Evolutionary conservation across 2,888 invertebrate genomes (phyloP).

Genomic region (Balanococcus diminutus): DNA sequence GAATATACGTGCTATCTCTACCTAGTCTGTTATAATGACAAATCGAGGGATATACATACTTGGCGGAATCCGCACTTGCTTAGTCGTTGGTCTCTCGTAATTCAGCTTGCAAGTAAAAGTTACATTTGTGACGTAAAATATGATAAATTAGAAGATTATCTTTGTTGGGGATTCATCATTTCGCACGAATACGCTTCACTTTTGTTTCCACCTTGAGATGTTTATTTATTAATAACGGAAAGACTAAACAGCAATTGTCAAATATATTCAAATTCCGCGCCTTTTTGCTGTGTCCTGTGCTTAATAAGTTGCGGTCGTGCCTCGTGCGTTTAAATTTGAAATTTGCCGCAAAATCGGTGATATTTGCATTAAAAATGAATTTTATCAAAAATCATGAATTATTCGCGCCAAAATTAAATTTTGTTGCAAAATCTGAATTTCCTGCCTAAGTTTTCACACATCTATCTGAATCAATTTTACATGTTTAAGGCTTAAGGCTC

Average conservation of each 20-base stretch:
- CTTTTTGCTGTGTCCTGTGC: neutral
- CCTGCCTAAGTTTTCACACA: too few species aligned
- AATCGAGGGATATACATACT: neutral
- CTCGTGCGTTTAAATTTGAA: too few species aligned
- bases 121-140: slow-evolving; percentile 11
- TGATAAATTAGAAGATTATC: slow-evolving; percentile 30
- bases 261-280: neutral
- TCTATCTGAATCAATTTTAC: too few species aligned
- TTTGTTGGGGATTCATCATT: neutral
- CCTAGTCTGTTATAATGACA: neutral
- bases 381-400: too few species aligned
- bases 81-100: neutral
- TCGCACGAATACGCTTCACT: neutral
- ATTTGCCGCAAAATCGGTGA: too few species aligned
- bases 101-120: slow-evolving; percentile 20
- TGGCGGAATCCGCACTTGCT: neutral
- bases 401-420: too few species aligned
- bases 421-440: too few species aligned
- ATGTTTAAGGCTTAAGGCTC: too few species aligned
- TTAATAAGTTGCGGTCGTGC: neutral
- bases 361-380: too few species aligned
- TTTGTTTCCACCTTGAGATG: slow-evolving; percentile 15
- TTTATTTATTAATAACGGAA: slow-evolving; percentile 37
- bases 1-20: neutral
- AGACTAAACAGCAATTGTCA: neutral